These are phyloP conservation scores for Eunapius fragilis DNA, from an alignment of 37 sponge, comb jelly and placozoan species.

Conservation along the genomic window DNA sequence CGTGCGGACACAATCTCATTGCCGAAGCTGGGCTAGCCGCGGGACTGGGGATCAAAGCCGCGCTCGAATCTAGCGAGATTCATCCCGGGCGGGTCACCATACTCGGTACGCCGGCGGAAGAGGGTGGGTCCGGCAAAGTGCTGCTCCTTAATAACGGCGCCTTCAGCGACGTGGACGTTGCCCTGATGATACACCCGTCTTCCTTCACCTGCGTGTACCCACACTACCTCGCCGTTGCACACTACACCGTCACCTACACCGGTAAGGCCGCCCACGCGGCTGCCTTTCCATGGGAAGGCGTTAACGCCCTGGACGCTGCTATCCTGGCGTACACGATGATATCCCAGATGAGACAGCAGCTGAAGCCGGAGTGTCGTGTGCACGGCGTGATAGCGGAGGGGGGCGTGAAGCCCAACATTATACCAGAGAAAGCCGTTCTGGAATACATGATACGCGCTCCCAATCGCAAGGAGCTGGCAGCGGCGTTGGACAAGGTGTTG, in stretches of 20 bases:
- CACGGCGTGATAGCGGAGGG: conserved; percentile 88
- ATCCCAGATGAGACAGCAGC: conserved; percentile 89
- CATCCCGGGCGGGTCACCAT: conserved; percentile 53
- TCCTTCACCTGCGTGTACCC: conserved; percentile 33
- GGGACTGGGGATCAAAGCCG: conserved; percentile 79
- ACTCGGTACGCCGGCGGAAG: conserved; percentile 93
- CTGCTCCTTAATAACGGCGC: conserved; percentile 59
- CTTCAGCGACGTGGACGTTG: conserved; percentile 76
- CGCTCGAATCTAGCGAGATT: conserved; percentile 38
- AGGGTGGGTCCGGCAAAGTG: conserved; percentile 81
- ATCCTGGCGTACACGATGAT: conserved; percentile 86
- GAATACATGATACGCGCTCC: conserved; percentile 71
- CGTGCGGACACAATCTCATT: conserved; percentile 91
- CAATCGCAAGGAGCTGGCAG: conserved; percentile 49
- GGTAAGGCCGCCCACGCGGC: conserved; percentile 90
- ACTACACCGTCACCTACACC: conserved; percentile 35
- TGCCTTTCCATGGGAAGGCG: conserved; percentile 84
- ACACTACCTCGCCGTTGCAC: conserved; percentile 4
- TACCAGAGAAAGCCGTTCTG: conserved; percentile 60
- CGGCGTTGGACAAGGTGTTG: conserved; percentile 23
- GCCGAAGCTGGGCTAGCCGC: conserved; percentile 85
- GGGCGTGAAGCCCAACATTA: conserved; percentile 83
- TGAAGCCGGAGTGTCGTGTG: conserved; percentile 87
- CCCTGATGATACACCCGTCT: conserved; percentile 93
- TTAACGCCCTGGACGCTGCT: conserved; percentile 95